Base-by-base conservation (phyloP, 2,888 invertebrate genomes). In the Tachina grossa region DNA sequence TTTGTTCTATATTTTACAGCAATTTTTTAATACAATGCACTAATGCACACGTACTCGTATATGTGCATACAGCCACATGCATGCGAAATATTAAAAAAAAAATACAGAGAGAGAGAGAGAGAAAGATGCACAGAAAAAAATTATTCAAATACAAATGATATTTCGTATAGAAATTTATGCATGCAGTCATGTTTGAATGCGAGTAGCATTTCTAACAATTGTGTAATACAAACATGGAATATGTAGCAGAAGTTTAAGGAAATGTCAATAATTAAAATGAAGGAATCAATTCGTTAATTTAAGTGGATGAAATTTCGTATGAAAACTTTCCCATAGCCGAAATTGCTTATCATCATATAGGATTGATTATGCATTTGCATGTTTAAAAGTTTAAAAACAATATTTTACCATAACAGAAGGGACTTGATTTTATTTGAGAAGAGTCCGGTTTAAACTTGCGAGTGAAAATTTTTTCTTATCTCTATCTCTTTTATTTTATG, bases 21-120 rank as follows among this genome's bases (percentile, higher is more conserved):
- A 83, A 57, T 77, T 83, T 83, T 82, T 57, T 43, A 65, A 59
- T 71, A 45, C 77, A 72, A 71, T 77, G 83, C 83, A 77, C 57
- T 76, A 65, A 57, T 49, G 63, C 65, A 53, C 59, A 45, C 53
- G 11, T 9, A n/a, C n/a, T n/a, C n/a, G n/a, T n/a, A 65, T 55
- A 39, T 9, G 51, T 9, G 8, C 16, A 41, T 0, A n/a, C 22
- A 31, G 6, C 13, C 61, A 59, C 16, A 59, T 16, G 16, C 3
- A 71, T 11, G 9, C 14, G 31, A 31, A 31, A 31, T 31, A 31
- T 31, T 31, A 31, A 31, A 31, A 31, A 31, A 41, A 1, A n/a
- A n/a, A n/a, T n/a, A 22, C 1, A 75, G 19, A 14, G n/a, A 13
- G 9, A 47, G 14, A 1, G 19, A 19, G 39, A 13, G 41, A 13